Conservation (phyloP, 2,888 invertebrate species). For the Mactromeris polynyma region DNA sequence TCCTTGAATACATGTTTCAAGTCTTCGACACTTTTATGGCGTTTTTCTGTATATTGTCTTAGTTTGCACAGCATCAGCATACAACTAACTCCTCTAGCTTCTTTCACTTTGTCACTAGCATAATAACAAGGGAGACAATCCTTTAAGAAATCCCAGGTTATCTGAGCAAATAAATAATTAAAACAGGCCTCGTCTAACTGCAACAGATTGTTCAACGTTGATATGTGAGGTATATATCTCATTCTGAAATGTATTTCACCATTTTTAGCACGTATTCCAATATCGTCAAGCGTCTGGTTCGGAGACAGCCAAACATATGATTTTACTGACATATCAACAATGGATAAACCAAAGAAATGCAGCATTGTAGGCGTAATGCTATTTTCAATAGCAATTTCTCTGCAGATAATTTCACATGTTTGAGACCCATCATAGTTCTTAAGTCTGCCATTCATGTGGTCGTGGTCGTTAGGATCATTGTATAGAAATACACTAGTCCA, state of each 20-base stretch:
- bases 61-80: slow-evolving; percentile 28
- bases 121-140: slow-evolving; percentile 2
- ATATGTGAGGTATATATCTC: slow-evolving; percentile 44
- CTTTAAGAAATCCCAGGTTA: slow-evolving; percentile 40
- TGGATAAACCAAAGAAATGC: slow-evolving; percentile 35
- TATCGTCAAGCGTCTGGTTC: background rate
- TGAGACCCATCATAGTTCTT: background rate
- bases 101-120: background rate
- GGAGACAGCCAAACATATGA: slow-evolving; percentile 27
- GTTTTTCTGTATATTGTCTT: slow-evolving; percentile 32
- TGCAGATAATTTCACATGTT: slow-evolving; percentile 43
- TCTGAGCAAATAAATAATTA: slow-evolving; percentile 42
- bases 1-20: slow-evolving; percentile 8
- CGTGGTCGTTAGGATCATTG: background rate
- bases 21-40: background rate
- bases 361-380: slow-evolving; percentile 37
- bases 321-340: background rate
- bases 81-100: slow-evolving; percentile 29
- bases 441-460: background rate
- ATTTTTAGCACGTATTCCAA: background rate
- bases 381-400: slow-evolving; percentile 27
- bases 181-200: slow-evolving; percentile 10
- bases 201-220: background rate
- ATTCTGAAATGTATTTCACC: slow-evolving; percentile 49
- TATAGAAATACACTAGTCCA: background rate